Evolutionary conservation across 2,797 vertebrate species (phyloP).

Genomic region (Zenarchopterus dispar): DNA sequence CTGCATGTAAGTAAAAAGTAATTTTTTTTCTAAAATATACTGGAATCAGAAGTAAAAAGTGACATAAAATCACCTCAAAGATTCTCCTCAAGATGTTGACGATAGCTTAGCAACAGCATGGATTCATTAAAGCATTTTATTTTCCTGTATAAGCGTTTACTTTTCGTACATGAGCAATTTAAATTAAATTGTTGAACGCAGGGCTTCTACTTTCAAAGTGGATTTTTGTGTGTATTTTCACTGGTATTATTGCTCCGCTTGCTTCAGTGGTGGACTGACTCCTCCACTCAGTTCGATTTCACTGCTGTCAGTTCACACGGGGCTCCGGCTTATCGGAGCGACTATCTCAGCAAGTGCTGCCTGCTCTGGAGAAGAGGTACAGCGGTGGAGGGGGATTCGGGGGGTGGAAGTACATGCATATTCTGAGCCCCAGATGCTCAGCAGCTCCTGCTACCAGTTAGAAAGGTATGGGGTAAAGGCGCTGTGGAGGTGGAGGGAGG

Average conservation of each 20-base stretch:
- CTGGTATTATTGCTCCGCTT: too few species aligned
- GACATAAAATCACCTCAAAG: too few species aligned
- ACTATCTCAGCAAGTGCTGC: conserved; percentile 12
- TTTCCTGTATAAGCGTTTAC: too few species aligned
- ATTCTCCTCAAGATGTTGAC: too few species aligned
- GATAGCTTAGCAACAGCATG: too few species aligned
- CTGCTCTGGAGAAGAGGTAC: conserved; percentile 45
- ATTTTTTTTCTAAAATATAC: too few species aligned
- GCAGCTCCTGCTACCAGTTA: conserved; percentile 69
- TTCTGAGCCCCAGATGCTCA: conserved; percentile 52
- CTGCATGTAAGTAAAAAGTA: too few species aligned
- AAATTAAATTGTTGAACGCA: too few species aligned
- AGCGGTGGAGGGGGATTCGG: conserved; percentile 5
- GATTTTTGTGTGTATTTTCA: background rate
- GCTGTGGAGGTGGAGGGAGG: conserved; percentile 32
- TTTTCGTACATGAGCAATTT: too few species aligned
- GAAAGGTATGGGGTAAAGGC: conserved; percentile 20
- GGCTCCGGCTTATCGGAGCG: conserved; percentile 22
- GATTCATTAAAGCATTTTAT: too few species aligned
- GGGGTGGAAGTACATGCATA: conserved; percentile 69
- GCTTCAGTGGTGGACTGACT: background rate
- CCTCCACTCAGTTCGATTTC: background rate
- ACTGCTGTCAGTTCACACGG: conserved; percentile 34
- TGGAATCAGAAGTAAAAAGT: too few species aligned
- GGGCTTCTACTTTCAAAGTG: too few species aligned